Evolutionary conservation across 2,888 invertebrate species (phyloP), one percentile per base, ranked within the genome.

Genomic region (Helleia helle): DNA sequence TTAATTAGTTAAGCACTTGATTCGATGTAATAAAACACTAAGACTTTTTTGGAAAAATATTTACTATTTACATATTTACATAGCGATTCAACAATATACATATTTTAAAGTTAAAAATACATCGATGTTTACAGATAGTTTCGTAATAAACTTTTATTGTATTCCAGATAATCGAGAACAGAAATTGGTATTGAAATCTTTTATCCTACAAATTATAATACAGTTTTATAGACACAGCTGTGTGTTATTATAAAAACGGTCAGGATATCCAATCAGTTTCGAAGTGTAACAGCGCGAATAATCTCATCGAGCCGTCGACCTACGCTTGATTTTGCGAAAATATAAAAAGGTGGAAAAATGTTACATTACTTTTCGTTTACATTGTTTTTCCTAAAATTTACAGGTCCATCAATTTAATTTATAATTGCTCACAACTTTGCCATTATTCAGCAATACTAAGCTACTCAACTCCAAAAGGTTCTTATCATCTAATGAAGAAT

Each of bases 21-120:
- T n/a, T n/a, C n/a, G 8, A 8, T 5, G 5, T 22, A 36, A 41
- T 42, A 17, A 37, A 41, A 63, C 56, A 52, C 49, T 45, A 49
- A 41, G 36, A 40, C 38, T 56, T 52, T 66, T 71, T 62, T 67
- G 64, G 52, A 75, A 79, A 80, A 75, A 79, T 79, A 79, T 80
- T 77, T 74, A 75, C 58, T 71, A 68, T 71, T 55, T 72, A 76
- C 74, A 74, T 77, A 74, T 76, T 70, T 75, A 77, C 76, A 76
- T 15, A 7, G 34, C 34, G 9, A 37, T 38, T 38, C 8, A 30
- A 27, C 12, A 24, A 42, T 42, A 37, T 46, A 40, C 38, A 40
- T 27, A 8, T 36, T 36, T 43, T 31, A 11, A 15, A 15, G 18
- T 34, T n/a, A 7, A 34, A 34, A 18, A 34, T 34, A 34, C 34